These are phyloP conservation scores for Tylochromis polylepis DNA, from an alignment of 2,113 vertebrate species.

Conservation along the genomic window DNA sequence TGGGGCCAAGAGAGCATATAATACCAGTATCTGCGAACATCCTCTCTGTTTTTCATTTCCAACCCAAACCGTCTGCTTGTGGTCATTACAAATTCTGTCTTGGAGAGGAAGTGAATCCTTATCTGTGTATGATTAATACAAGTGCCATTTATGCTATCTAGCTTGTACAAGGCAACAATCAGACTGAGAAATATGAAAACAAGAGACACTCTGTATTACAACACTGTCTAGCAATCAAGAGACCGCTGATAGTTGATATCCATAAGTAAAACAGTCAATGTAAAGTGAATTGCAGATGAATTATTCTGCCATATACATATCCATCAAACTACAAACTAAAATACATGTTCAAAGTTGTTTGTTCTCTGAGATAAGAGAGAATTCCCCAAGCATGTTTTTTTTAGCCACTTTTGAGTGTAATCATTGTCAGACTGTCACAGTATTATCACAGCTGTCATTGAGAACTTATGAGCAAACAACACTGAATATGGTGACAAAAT, in stretches of 20 bases:
- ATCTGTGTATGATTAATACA: constrained; percentile 28
- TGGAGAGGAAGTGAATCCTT: neutral
- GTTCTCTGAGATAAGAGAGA: neutral
- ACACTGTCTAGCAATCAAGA: neutral
- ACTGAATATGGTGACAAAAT: neutral
- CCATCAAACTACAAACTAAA: constrained; percentile 5
- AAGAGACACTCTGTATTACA: neutral
- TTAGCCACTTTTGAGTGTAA: neutral
- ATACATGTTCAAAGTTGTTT: neutral
- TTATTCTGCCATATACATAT: neutral
- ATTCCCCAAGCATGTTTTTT: neutral
- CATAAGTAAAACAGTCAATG: neutral
- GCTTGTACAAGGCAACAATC: constrained; percentile 1
- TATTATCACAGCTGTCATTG: constrained; percentile 28
- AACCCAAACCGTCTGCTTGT: neutral
- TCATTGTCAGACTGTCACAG: constrained; percentile 1
- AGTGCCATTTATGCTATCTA: constrained; percentile 4
- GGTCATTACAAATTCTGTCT: neutral
- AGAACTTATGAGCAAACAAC: neutral
- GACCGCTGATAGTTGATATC: neutral
- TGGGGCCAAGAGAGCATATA: neutral
- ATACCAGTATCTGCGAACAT: neutral
- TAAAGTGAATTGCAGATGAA: constrained; percentile 1
- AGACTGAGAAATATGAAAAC: neutral
- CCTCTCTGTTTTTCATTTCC: neutral